Conservation (phyloP, 2,797 vertebrate genomes). For the Picus viridis region DNA sequence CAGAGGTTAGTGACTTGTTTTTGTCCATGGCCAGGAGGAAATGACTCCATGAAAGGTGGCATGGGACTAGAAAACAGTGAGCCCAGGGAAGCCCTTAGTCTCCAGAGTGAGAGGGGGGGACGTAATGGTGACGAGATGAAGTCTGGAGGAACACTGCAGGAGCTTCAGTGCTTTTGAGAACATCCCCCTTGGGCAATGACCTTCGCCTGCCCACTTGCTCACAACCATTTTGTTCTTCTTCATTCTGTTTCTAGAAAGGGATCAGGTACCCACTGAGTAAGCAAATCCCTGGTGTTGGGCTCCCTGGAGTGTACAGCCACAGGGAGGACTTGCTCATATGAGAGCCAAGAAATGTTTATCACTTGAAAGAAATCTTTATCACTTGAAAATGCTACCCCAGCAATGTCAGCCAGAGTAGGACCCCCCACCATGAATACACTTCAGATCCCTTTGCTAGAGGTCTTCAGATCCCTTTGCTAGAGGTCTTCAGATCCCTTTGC, state of each 20-base stretch:
- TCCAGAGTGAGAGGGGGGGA: background rate
- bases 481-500: too few relatives aligned
- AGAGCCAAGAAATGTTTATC: background rate
- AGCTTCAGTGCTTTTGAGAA: background rate
- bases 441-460: background rate
- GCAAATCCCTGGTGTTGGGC: background rate
- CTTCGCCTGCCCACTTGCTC: background rate
- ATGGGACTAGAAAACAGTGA: background rate
- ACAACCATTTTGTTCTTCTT: background rate
- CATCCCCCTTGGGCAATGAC: background rate
- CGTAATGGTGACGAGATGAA: background rate
- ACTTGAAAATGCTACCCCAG: background rate
- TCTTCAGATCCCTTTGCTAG: background rate
- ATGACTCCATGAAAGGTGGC: background rate
- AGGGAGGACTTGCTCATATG: background rate
- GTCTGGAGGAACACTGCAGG: background rate
- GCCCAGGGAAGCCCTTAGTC: background rate
- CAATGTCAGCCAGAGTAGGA: background rate
- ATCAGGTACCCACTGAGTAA: background rate
- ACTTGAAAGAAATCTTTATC: background rate
- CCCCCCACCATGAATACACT: background rate
- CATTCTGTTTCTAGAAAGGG: background rate
- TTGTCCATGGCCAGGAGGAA: background rate
- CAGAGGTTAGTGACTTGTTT: background rate
- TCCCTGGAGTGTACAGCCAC: background rate